These are phyloP conservation scores for Platypus cylindrus DNA, from an alignment of 2,888 invertebrate species.

Conservation along the genomic window DNA sequence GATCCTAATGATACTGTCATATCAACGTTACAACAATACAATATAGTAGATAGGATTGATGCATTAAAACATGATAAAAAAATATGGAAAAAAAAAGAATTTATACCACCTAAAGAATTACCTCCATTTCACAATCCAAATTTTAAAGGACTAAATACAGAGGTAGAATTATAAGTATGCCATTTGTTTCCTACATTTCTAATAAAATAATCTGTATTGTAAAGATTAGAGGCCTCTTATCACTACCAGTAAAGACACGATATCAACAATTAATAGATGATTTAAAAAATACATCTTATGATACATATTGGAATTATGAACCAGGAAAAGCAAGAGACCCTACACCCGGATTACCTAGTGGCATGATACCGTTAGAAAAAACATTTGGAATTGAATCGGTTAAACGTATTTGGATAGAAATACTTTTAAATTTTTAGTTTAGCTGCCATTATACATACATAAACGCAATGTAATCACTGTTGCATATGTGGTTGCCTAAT, in stretches of 20 bases:
- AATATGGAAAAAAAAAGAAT: slow-evolving; percentile 19
- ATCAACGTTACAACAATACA: slow-evolving; percentile 23
- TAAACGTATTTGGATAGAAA: slow-evolving; percentile 12
- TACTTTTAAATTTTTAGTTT: background rate
- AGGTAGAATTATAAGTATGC: slow-evolving; percentile 2
- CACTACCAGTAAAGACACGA: slow-evolving; percentile 31
- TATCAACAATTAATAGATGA: slow-evolving; percentile 37
- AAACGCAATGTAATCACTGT: too few relatives aligned
- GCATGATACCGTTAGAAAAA: slow-evolving; percentile 30
- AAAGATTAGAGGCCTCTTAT: slow-evolving; percentile 21
- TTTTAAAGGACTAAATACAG: slow-evolving; percentile 20
- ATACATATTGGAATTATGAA: slow-evolving; percentile 36
- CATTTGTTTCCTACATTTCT: too few relatives aligned
- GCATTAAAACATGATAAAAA: slow-evolving; percentile 27
- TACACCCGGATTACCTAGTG: slow-evolving; percentile 33
- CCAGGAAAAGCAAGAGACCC: slow-evolving; percentile 36
- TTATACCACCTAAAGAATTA: slow-evolving; percentile 16
- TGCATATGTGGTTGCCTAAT: too few relatives aligned
- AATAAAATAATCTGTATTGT: too few relatives aligned
- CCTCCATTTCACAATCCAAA: slow-evolving; percentile 20
- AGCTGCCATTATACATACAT: too few relatives aligned
- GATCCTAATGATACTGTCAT: slow-evolving; percentile 19
- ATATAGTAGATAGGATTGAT: slow-evolving; percentile 23
- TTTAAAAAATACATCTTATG: slow-evolving; percentile 37
- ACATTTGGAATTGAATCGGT: slow-evolving; percentile 32